These are phyloP conservation scores for Microdon myrmicae DNA, from an alignment of 2,888 invertebrate species.

Conservation along the genomic window DNA sequence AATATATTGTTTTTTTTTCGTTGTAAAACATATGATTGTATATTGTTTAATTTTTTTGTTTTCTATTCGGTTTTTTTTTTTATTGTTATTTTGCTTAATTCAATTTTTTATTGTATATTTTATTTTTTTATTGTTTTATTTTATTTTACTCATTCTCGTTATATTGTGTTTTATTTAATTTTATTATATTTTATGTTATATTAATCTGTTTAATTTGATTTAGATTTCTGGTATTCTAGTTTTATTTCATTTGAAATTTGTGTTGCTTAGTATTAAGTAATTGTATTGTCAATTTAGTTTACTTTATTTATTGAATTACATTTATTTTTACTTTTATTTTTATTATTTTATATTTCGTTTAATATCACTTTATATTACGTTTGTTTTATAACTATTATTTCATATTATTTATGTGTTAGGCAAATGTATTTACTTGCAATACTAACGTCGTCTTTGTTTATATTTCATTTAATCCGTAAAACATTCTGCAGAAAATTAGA, in stretches of 20 bases:
- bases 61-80: background rate
- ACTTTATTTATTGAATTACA: conserved; percentile 3
- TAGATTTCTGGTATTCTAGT: background rate
- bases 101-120: conserved; percentile 3
- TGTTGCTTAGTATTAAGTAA: conserved; percentile 7
- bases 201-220: conserved; percentile 4
- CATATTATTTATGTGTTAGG: no score
- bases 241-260: background rate
- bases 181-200: conserved; percentile 5
- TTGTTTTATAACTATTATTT: conserved; percentile 3
- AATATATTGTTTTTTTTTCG: conserved; percentile 8
- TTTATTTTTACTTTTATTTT: background rate
- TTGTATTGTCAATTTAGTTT: conserved; percentile 1
- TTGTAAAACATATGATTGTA: conserved; percentile 26
- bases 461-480: conserved; percentile 3
- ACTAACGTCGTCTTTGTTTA: background rate
- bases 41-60: conserved; percentile 16
- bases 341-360: background rate
- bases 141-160: conserved; percentile 11
- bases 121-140: conserved; percentile 16
- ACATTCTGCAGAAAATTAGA: no score
- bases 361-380: conserved; percentile 2
- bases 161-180: conserved; percentile 8
- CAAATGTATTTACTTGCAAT: no score
- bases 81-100: conserved; percentile 12